These are phyloP conservation scores for Gallinago stenura DNA, from an alignment of 2,797 vertebrate genomes.

Conservation along the genomic window DNA sequence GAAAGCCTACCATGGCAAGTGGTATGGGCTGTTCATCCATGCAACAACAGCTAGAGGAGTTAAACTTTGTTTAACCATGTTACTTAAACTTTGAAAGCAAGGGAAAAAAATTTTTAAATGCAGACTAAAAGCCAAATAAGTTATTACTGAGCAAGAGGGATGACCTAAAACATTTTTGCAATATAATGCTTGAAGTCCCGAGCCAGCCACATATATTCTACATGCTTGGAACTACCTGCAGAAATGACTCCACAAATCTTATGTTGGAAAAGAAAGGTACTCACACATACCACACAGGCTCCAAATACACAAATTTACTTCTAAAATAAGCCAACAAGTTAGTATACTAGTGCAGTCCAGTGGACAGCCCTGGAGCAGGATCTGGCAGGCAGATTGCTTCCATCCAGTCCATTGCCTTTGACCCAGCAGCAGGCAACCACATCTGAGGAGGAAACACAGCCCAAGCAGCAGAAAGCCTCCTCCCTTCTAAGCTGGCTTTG, in stretches of 20 bases:
- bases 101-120: neutral
- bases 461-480: fast-evolving
- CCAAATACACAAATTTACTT: neutral
- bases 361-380: neutral
- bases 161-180: neutral
- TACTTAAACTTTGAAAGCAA: neutral
- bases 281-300: neutral
- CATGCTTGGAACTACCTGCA: neutral
- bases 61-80: neutral
- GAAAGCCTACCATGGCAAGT: neutral
- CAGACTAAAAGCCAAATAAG: neutral
- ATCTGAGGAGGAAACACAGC: neutral
- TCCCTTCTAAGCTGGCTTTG: neutral
- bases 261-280: neutral
- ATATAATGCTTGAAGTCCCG: neutral
- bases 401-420: neutral
- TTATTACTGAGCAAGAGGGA: neutral
- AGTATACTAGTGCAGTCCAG: neutral
- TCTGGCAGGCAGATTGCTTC: neutral
- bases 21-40: neutral
- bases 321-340: neutral
- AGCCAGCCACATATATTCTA: neutral
- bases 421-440: neutral
- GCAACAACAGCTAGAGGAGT: neutral
- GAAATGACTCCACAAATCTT: neutral